phyloP scores from a whole-genome alignment of 2,797 vertebrate species.

The Sebastes alutus region DNA sequence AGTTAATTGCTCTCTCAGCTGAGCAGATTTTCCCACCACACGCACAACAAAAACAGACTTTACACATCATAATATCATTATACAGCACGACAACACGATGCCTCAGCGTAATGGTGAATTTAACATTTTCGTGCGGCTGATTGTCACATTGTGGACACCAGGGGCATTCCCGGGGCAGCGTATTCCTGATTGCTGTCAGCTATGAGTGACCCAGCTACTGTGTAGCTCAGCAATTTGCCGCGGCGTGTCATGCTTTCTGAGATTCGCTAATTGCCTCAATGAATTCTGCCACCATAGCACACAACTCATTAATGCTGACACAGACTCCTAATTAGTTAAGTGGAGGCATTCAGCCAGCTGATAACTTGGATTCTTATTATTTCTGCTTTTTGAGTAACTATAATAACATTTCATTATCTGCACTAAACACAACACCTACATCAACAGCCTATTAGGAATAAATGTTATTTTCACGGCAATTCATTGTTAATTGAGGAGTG shows the following conservation, averaged over 20 bases:
- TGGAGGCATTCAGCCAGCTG: conserved; percentile 61
- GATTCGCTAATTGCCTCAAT: conserved; percentile 61
- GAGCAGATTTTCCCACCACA: conserved; percentile 32
- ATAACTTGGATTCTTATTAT: conserved; percentile 65
- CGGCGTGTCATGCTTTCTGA: conserved; percentile 35
- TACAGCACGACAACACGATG: not conserved
- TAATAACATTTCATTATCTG: conserved; percentile 53
- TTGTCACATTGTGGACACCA: conserved; percentile 1
- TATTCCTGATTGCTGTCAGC: conserved; percentile 31
- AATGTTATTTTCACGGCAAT: not conserved
- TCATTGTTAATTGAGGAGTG: not conserved
- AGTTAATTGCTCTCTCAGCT: conserved; percentile 56
- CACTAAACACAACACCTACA: conserved; percentile 37
- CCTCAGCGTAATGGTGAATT: not conserved
- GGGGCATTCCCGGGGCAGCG: conserved; percentile 23
- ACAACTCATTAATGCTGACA: conserved; percentile 72
- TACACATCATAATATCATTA: conserved; percentile 5
- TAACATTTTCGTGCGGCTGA: not conserved
- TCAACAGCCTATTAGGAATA: not conserved
- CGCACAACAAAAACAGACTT: not conserved
- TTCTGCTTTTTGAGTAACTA: conserved; percentile 50
- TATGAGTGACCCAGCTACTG: conserved; percentile 17
- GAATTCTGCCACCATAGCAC: conserved; percentile 56
- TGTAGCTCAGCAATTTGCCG: conserved; percentile 54
- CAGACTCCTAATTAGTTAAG: conserved; percentile 76